Evolutionary conservation across 2,888 invertebrate species (phyloP).

Genomic region (Diogma glabrata): DNA sequence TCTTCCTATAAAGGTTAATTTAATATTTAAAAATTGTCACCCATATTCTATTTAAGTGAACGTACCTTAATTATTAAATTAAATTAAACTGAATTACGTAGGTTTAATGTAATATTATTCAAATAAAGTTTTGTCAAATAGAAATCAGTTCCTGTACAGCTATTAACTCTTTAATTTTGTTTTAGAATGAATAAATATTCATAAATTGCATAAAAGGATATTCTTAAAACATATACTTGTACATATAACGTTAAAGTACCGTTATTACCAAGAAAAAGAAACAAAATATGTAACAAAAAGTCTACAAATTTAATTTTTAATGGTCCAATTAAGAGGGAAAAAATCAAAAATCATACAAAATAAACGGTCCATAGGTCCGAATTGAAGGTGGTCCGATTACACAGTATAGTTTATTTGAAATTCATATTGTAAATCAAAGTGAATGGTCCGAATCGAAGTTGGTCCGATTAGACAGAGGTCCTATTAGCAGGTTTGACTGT

Average conservation of each 20-base stretch:
- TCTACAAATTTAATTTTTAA: not conserved
- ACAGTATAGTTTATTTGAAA: too few relatives aligned
- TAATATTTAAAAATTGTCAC: not conserved
- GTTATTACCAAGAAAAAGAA: not conserved
- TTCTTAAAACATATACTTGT: too few relatives aligned
- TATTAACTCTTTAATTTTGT: not conserved
- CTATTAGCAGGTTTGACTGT: not conserved
- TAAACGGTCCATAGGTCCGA: not conserved
- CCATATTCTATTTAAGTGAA: not conserved
- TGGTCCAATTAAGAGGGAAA: slow-evolving; percentile 2
- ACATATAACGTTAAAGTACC: slow-evolving; percentile 3
- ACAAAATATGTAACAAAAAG: not conserved
- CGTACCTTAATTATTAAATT: not conserved
- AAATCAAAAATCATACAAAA: not conserved
- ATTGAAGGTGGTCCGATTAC: too few relatives aligned
- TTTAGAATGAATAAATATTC: not conserved
- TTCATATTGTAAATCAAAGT: too few relatives aligned
- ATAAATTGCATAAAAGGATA: not conserved
- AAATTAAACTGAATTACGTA: not conserved
- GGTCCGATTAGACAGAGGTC: slow-evolving; percentile 3
- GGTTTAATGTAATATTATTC: not conserved
- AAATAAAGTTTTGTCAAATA: not conserved
- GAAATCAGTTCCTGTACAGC: not conserved
- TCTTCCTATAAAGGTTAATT: too few relatives aligned
- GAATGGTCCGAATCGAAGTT: not conserved